phyloP scores from a whole-genome alignment of 2,113 vertebrate species.

The Pantherophis guttatus region DNA sequence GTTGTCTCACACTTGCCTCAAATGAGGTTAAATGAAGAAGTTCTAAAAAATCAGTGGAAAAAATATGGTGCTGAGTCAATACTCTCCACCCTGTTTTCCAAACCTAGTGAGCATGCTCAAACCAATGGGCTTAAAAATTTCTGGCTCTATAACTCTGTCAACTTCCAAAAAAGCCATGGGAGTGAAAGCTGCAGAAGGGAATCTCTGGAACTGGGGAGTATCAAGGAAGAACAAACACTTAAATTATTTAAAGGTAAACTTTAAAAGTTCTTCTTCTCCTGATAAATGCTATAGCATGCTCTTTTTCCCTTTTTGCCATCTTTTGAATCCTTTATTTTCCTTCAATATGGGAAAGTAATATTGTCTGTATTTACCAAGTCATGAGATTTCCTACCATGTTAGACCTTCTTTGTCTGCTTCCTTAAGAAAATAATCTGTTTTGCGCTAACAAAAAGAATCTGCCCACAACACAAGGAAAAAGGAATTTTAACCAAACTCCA shows the following conservation, averaged over 20 bases:
- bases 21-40: conserved; percentile 10
- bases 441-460: not conserved
- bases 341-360: not conserved
- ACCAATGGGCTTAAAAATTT: conserved; percentile 6
- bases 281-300: not conserved
- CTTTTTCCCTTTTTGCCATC: not conserved
- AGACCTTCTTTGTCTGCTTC: fast-evolving
- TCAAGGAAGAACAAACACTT: conserved; percentile 4
- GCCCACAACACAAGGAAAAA: not conserved
- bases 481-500: not conserved
- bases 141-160: conserved; percentile 8
- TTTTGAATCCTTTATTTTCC: not conserved
- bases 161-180: not conserved
- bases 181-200: conserved; percentile 31
- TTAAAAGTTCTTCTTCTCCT: not conserved
- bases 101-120: conserved; percentile 13
- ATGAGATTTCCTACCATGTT: not conserved
- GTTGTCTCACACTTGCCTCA: conserved; percentile 13
- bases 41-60: not conserved
- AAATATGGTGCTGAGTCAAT: conserved; percentile 28
- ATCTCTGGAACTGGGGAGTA: not conserved
- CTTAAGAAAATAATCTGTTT: not conserved
- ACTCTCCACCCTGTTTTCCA: conserved; percentile 21
- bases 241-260: conserved; percentile 17
- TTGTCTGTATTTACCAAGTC: not conserved